phyloP scores from a whole-genome alignment of 2,888 invertebrate species.

The Lacanobia oleracea region DNA sequence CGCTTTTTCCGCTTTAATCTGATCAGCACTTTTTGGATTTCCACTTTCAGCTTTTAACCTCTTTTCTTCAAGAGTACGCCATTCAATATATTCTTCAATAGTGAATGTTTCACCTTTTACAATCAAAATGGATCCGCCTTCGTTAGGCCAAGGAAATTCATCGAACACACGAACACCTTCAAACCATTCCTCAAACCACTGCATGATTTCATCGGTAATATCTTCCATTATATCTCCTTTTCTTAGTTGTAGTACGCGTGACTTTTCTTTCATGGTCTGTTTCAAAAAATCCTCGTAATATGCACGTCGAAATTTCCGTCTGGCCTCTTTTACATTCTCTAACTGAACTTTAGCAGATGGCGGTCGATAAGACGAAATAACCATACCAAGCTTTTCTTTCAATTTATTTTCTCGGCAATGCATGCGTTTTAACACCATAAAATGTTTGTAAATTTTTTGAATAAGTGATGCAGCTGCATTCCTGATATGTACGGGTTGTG shows the following conservation, averaged over 20 bases:
- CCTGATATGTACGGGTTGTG: conserved; percentile 71
- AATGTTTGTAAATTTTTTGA: conserved; percentile 82
- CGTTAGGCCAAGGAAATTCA: conserved; percentile 93
- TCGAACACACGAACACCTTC: conserved; percentile 91
- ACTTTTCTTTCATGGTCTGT: conserved; percentile 86
- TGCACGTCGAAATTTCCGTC: conserved; percentile 85
- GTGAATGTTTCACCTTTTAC: conserved; percentile 91
- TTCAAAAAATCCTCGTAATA: conserved; percentile 85
- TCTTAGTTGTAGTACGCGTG: conserved; percentile 86
- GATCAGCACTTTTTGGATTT: conserved; percentile 82
- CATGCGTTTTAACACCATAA: conserved; percentile 81
- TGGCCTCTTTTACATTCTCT: conserved; percentile 84
- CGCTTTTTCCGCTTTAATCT: conserved; percentile 85
- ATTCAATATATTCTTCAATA: conserved; percentile 90
- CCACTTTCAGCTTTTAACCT: conserved; percentile 80
- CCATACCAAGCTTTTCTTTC: conserved; percentile 90
- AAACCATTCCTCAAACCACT: conserved; percentile 94
- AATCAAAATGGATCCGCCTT: conserved; percentile 93
- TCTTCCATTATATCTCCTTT: conserved; percentile 93
- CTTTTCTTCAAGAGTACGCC: conserved; percentile 78
- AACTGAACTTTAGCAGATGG: conserved; percentile 85
- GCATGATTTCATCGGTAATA: conserved; percentile 93
- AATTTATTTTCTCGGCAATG: conserved; percentile 81
- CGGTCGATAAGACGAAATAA: conserved; percentile 87
- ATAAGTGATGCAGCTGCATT: conserved; percentile 77